Evolutionary conservation across 1,140 invertebrate species (phyloP), one percentile per base, ranked within the genome.

Genomic region (Platyscapa corneri): DNA sequence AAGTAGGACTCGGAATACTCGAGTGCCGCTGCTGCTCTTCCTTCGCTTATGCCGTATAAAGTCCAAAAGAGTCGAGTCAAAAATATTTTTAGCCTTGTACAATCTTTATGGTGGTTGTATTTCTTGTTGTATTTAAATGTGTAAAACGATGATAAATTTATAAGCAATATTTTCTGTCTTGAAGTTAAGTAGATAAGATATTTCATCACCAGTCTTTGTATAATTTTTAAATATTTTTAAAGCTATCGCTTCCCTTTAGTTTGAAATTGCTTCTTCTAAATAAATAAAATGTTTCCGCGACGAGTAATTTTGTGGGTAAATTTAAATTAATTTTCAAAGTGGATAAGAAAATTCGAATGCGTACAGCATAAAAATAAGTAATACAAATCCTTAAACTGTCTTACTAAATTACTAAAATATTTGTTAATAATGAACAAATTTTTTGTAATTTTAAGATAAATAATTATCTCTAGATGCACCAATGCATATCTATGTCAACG

Each of bases 41-140:
- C 23, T 42, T 72, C 3, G 23, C 34, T 42, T 42, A 16, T 53
- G 16, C 49, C 49, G 16, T 18, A 18, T 53, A 53, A 53, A 53
- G 49, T 53, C 18, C 7, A 53, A 53, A 53, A 53, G 42, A 53
- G 18, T 53, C 16, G 49, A 53, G 49, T 67, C 60, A 56, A 37
- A 42, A 32, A 60, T 67, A 37, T 74, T 80, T 80, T 85, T 56
- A 56, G 72, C 83, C 46, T 72, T 56, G 64, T 27, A 30, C 32
- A 8, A 72, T 30, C 42, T 83, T 84, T 84, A 84, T 78, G 64
- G 30, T 16, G 16, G 60, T 27, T 64, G 56, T 84, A 70, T 78
- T 53, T 83, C 39, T 76, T 76, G 34, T 37, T 65, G 34, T 67
- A 46, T 42, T 81, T 70, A 46, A 70, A 12, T 6, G 27, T 32